phyloP scores from a whole-genome alignment of 2,113 vertebrate genomes.

The Proterorhinus semilunaris region DNA sequence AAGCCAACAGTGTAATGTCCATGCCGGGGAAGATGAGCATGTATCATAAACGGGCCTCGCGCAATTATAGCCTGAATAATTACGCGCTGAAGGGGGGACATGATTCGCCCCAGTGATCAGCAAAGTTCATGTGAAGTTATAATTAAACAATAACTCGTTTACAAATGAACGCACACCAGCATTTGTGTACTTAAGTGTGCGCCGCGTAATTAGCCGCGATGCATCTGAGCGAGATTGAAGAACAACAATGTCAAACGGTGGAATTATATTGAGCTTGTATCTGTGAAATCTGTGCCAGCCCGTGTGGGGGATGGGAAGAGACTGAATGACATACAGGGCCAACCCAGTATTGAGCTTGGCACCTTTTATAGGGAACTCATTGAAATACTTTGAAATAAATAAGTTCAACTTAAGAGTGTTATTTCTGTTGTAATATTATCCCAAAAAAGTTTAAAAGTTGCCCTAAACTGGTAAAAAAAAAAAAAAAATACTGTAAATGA shows the following conservation, averaged over 20 bases:
- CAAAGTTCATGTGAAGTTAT: slow-evolving; percentile 77
- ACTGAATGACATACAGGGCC: slow-evolving; percentile 22
- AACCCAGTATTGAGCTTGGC: neutral
- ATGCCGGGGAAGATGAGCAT: slow-evolving; percentile 44
- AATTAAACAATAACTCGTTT: slow-evolving; percentile 80
- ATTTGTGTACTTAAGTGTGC: slow-evolving; percentile 76
- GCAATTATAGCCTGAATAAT: slow-evolving; percentile 75
- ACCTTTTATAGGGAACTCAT: neutral
- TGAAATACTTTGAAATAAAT: neutral
- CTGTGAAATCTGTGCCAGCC: slow-evolving; percentile 38
- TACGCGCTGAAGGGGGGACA: slow-evolving; percentile 69
- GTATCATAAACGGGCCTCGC: slow-evolving; percentile 62
- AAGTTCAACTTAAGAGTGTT: no score
- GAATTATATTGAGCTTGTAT: slow-evolving; percentile 59
- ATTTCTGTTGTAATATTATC: no score
- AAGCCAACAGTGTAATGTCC: slow-evolving; percentile 21
- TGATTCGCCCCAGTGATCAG: slow-evolving; percentile 69
- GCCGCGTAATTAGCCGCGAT: slow-evolving; percentile 73
- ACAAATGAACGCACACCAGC: slow-evolving; percentile 72
- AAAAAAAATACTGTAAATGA: no score
- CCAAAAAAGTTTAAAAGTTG: no score
- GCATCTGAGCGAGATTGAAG: slow-evolving; percentile 69
- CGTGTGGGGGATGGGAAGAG: neutral
- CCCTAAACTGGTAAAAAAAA: no score
- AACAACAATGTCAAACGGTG: slow-evolving; percentile 73